A percentile compares a stretch with the other conserved stretches of the same genome.
Evolutionary conservation across 2,888 invertebrate genomes (phyloP).

Genomic region (Helicoverpa assulta): DNA sequence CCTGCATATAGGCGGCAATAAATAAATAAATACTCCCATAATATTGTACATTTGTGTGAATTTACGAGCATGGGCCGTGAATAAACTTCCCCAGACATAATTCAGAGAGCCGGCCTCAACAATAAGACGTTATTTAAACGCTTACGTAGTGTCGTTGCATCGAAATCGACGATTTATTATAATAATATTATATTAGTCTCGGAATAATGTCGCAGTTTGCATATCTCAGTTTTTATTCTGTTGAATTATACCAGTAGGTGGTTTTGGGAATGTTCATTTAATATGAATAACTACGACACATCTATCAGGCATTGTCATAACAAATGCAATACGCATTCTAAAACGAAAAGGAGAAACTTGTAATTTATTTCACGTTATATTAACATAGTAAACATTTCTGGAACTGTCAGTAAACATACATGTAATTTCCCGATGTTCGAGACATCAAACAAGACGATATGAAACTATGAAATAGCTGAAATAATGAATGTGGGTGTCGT

Average conservation of each 20-base stretch:
- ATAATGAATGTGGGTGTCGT: conserved; percentile 9
- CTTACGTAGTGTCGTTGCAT: conserved; percentile 51
- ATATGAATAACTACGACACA: conserved; percentile 4
- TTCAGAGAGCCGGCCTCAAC: conserved; percentile 48
- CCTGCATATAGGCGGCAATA: conserved; percentile 51
- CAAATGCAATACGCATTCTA: neutral
- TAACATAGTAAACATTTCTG: neutral
- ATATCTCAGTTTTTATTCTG: conserved; percentile 47
- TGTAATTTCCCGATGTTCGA: neutral
- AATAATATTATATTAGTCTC: conserved; percentile 57
- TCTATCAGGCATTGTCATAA: neutral
- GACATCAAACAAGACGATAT: conserved; percentile 13
- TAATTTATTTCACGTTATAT: neutral
- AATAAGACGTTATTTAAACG: conserved; percentile 54
- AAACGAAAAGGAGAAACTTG: neutral
- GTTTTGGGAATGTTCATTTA: conserved; percentile 27
- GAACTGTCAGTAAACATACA: neutral
- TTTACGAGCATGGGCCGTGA: conserved; percentile 52
- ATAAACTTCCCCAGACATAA: conserved; percentile 49
- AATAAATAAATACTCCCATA: conserved; percentile 69
- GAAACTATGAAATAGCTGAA: conserved; percentile 19
- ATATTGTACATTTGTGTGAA: conserved; percentile 64
- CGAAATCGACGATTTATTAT: conserved; percentile 60
- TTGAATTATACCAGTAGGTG: conserved; percentile 29
- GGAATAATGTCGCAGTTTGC: conserved; percentile 55